Base-by-base conservation (phyloP, 1,140 invertebrate species). In the Leptinotarsa lineolata region DNA sequence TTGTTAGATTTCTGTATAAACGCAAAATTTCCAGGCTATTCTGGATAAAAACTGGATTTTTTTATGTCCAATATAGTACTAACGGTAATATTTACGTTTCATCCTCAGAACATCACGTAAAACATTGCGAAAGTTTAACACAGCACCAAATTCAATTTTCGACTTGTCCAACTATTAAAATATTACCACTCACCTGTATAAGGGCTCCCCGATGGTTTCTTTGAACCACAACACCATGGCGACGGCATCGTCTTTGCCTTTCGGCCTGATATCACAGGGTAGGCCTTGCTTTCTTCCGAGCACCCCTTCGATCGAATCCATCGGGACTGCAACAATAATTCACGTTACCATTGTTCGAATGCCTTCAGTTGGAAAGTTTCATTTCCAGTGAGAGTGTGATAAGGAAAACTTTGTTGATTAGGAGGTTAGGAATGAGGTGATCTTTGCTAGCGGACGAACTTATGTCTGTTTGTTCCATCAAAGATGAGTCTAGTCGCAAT, bases 161-260 rank as follows among this genome's bases (percentile, higher is more conserved):
- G 8, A 39, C 30, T 11, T 39, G 30, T 39, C 30, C 30, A 39
- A 39, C 30, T 1, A 11, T 6, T 39, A 39, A 39, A 39, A 39
- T 39, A 39, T 39, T 13, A 69, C 61, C 20, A 82, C 83, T 88
- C 86, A 94, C 93, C 93, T 94, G 88, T 94, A 95, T 72, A 95
- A 86, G 13, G 93, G 93, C 78, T 94, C 93, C 68, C 92, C 91
- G 79, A 93, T 93, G 58, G 90, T 89, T 82, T 93, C 93, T 82
- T 93, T 93, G 84, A 94, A 95, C 93, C 93, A 95, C 6, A 95
- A 87, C 66, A 95, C 93, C 92, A 95, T 94, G 68, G 93, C 92
- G 60, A 95, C 92, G 4, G 90, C 89, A 85, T 95, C 93, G 81
- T 93, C 91, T 58, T 89, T 86, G 73, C 92, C 91, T 74, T 90